Evolutionary conservation across 2,888 invertebrate genomes (phyloP), one percentile per base, ranked within the genome.

Genomic region (Girardia tigrina): DNA sequence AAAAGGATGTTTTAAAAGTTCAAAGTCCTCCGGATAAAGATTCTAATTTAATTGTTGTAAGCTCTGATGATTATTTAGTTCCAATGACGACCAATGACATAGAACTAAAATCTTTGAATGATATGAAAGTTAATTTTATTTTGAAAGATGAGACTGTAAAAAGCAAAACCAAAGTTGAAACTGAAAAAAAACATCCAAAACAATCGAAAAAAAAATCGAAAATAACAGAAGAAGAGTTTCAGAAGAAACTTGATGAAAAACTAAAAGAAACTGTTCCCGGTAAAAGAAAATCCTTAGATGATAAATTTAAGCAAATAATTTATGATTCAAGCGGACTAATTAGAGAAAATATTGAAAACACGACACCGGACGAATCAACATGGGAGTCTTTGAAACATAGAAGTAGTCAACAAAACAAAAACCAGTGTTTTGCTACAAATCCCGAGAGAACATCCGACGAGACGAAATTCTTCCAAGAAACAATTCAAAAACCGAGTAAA

Each of bases 271-370:
- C 56, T 6, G 36, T 16, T 36, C 4, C 4, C 4, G 23, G 23
- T n/a, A 56, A 16, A 56, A 56, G 23, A 56, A 12, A n/a, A 4
- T 56, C 56, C 2, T 4, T 23, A 20, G 23, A 56, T 56, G 56
- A 56, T 56, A 56, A 56, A 56, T 6, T 56, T 20, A 56, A 56
- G 23, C 4, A 56, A 56, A 56, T 56, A 56, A 56, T 56, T 56
- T 56, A 56, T 56, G 23, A 56, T n/a, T 56, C 56, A n/a, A 56
- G 56, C 23, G 56, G 56, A 56, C 23, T 56, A 56, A 56, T 20
- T 16, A n/a, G 23, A n/a, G 56, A 56, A 56, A 56, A 56, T 56
- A 20, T 56, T 20, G 56, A 56, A 16, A 56, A 56, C n/a, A 56
- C 23, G 2, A 56, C 56, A 4, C n/a, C 8, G n/a, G n/a, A n/a